Conservation (phyloP, 2,797 vertebrate genomes). For the Falco peregrinus region DNA sequence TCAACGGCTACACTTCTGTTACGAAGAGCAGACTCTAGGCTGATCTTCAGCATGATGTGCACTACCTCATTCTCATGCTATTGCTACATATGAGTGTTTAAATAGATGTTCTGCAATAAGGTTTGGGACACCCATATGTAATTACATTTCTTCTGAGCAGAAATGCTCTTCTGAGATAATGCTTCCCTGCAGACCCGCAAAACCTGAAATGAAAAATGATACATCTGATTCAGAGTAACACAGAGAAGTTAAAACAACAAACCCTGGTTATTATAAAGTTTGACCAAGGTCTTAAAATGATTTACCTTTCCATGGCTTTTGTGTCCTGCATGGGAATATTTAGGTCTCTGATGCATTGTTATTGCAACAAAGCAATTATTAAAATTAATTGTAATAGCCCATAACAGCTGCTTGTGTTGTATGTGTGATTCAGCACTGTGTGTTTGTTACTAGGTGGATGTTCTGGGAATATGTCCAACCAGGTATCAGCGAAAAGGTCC, state of each 20-base stretch:
- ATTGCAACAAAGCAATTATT: not conserved
- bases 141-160: not conserved
- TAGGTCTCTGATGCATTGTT: not conserved
- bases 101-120: not conserved
- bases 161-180: not conserved
- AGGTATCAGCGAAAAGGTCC: slow-evolving; percentile 79
- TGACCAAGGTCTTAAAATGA: not conserved
- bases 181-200: not conserved
- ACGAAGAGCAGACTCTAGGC: not conserved
- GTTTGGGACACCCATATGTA: not conserved
- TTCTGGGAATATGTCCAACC: slow-evolving; percentile 84
- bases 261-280: not conserved
- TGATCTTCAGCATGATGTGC: not conserved
- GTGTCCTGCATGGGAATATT: not conserved
- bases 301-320: not conserved
- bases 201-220: not conserved
- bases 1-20: not conserved
- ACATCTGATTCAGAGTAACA: not conserved
- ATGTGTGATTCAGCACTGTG: not conserved
- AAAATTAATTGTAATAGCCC: not conserved
- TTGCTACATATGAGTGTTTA: not conserved
- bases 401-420: not conserved
- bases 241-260: not conserved
- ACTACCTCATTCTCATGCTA: not conserved
- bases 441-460: slow-evolving; percentile 74